These are phyloP conservation scores for Dolichoris vasculosae DNA, from an alignment of 1,140 invertebrate species.

Conservation along the genomic window DNA sequence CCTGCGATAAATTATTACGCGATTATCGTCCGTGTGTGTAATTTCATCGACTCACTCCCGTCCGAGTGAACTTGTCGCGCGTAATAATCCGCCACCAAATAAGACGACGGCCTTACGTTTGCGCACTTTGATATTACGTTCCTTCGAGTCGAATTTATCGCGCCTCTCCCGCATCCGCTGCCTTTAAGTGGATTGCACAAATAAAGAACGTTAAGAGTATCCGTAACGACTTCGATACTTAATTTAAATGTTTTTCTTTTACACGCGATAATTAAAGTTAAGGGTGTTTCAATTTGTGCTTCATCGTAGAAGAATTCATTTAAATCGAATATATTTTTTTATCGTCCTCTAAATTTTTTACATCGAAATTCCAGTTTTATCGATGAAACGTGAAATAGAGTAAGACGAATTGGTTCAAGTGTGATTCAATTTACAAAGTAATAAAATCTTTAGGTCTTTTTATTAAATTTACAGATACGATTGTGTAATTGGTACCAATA, in stretches of 20 bases:
- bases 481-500: too few relatives aligned
- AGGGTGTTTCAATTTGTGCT: neutral
- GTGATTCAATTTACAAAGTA: too few relatives aligned
- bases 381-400: too few relatives aligned
- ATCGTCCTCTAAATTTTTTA: neutral
- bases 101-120: neutral
- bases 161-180: too few relatives aligned
- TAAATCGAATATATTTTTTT: neutral
- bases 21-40: conserved; percentile 28
- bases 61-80: neutral
- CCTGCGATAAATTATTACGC: conserved; percentile 48
- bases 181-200: neutral
- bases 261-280: neutral
- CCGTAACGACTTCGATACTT: neutral
- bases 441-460: neutral
- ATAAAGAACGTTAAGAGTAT: neutral
- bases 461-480: neutral
- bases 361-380: neutral
- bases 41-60: neutral
- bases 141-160: neutral
- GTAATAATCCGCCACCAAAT: too few relatives aligned
- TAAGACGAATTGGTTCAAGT: too few relatives aligned
- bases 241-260: neutral
- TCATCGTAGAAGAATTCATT: neutral
- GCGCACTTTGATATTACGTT: neutral